Base-by-base conservation (phyloP, 2,888 invertebrate species). In the Cenopis cana region DNA sequence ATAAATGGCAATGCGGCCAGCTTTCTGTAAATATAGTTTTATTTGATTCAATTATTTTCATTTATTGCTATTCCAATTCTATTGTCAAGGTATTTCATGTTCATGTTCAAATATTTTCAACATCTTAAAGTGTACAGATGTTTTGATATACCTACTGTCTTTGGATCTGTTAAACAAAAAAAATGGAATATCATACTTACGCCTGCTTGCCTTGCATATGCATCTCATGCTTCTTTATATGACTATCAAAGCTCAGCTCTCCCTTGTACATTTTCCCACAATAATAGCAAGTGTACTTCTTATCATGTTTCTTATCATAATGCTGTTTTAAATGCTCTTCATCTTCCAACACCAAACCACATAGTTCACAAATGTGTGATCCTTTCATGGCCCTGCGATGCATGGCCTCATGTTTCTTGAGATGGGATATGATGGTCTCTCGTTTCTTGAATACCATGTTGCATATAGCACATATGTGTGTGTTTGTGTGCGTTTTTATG, bases 201-300 rank as follows among this genome's bases (percentile, higher is more conserved):
- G 49, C n/a, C 59, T 79, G 75, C 11, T 75, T 62, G 6, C 41
- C 66, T 56, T 74, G 78, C 49, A 81, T 76, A 60, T 80, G 79
- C 56, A 79, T 76, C 74, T 92, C 93, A 75, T 93, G 93, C 69
- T 92, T 93, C 74, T 82, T 82, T 1, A 93, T 87, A 74, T 93
- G 93, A 67, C 76, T 74, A 11, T 93, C 87, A 46, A 91, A 89
- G 71, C 89, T 87, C 0, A 72, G 1, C 72, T 85, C 86, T 0
- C 85, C 85, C 68, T 87, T 90, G 69, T 93, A 93, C 85, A 87
- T 86, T 3, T 84, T 77, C 0, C 93, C 93, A 66, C 93, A 93
- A 74, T 90, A 93, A 73, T 80, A 90, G 65, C 93, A 93, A 0
- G 91, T 89, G 71, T 81, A 89, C 33, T 86, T 86, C 76, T 89